Percentiles rank a stretch among this genome's conserved stretches.
These are phyloP conservation scores for Dendrolimus pini DNA, from an alignment of 2,888 invertebrate species.

Conservation along the genomic window DNA sequence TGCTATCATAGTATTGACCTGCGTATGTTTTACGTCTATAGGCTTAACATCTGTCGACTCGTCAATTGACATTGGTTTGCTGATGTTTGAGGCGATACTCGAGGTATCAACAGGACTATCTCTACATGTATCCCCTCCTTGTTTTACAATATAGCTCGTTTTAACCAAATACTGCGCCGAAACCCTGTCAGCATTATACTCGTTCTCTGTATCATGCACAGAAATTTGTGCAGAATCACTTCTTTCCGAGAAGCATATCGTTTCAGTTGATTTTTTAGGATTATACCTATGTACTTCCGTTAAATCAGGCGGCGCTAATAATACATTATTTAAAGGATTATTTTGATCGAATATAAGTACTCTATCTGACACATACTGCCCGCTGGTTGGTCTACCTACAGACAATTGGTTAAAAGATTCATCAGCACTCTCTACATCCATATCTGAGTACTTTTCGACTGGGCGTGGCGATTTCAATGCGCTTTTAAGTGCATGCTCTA, in stretches of 20 bases:
- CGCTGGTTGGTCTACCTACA: background rate
- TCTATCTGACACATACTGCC: conserved; percentile 5
- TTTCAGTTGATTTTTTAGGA: conserved; percentile 21
- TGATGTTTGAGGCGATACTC: conserved; percentile 18
- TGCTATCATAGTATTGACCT: conserved; percentile 49
- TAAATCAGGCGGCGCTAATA: conserved; percentile 25
- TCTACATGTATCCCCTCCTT: conserved; percentile 16
- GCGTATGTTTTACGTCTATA: conserved; percentile 26
- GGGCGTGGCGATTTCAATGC: conserved; percentile 10
- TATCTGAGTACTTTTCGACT: background rate
- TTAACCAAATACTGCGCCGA: conserved; percentile 13
- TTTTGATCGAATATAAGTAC: conserved; percentile 47
- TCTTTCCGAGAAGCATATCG: conserved; percentile 6
- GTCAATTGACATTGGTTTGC: conserved; percentile 26
- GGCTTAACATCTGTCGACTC: conserved; percentile 23
- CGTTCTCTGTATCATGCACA: conserved; percentile 3
- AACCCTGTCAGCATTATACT: conserved; percentile 12
- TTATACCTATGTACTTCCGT: conserved; percentile 38
- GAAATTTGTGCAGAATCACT: conserved; percentile 7
- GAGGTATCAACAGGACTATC: conserved; percentile 12
- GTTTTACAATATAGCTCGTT: conserved; percentile 8
- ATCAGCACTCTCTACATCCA: background rate
- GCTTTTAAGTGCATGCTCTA: conserved; percentile 11
- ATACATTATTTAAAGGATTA: conserved; percentile 58
- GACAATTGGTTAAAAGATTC: background rate